Base-by-base conservation (phyloP, 2,888 invertebrate genomes). In the Lasioglossum vierecki region DNA sequence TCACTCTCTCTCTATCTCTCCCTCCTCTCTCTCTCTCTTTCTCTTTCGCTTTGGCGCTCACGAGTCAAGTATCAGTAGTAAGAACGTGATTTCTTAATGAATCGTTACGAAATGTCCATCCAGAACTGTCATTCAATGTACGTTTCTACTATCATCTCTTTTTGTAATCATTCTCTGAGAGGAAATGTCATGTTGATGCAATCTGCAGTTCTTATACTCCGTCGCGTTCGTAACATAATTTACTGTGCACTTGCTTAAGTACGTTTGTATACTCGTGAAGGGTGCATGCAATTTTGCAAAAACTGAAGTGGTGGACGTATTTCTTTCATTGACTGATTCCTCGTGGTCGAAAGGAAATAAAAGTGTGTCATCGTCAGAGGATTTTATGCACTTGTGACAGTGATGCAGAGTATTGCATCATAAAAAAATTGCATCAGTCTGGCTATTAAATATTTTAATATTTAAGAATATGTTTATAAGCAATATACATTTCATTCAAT, bases 51-150 rank as follows among this genome's bases (percentile, higher is more conserved):
- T 76, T 68, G 30, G 22, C 49, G 70, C 73, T 63, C 57, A 26
- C 57, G 68, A 71, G 44, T 79, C 9, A 41, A 72, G 80, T 82
- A 74, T 85, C 89, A 85, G 83, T 83, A 81, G 85, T 85, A 83
- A 83, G 26, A 83, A 80, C 82, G 72, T 79, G 81, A 84, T 80
- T 68, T 77, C 79, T 72, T 78, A 73, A 73, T 53, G 73, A 73
- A 70, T 41, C 41, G 5, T 39, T 39, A 11, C 39, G 35, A 68
- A 68, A 39, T 68, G 22, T 39, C 4, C 39, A 35, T 41, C 41
- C 4, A 11, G 4, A 35, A 13, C 13, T 39, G 39, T 41, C 68
- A n/a, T n/a, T 70, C 41, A 41, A 70, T 35, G 35, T 3, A 39
- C 70, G n/a, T 70, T 13, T 70, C 70, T 70, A 8, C 35, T 35